A percentile compares a stretch with the other conserved stretches of the same genome.
phyloP scores from a whole-genome alignment of 2,797 vertebrate species.

The Lindbergichthys nudifrons region DNA sequence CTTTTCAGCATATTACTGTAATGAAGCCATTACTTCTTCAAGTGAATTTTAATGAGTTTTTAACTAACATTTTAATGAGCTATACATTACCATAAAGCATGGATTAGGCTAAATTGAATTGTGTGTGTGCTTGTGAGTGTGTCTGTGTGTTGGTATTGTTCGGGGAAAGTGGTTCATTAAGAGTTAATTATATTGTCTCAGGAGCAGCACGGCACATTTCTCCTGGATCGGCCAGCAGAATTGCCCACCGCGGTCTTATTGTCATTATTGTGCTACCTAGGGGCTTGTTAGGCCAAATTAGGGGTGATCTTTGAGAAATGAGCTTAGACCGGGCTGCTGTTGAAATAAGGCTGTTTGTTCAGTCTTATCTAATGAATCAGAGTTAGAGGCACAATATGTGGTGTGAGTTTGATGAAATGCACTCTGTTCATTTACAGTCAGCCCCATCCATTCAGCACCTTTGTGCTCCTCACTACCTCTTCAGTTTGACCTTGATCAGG shows the following conservation, averaged over 20 bases:
- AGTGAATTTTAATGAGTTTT: conserved; percentile 96
- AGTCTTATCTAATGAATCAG: conserved; percentile 53
- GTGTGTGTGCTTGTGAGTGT: conserved; percentile 64
- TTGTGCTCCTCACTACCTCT: conserved; percentile 31
- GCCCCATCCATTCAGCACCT: conserved; percentile 52
- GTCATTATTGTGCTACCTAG: conserved; percentile 76
- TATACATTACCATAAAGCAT: conserved; percentile 93
- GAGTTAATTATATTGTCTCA: conserved; percentile 91
- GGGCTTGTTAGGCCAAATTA: conserved; percentile 81
- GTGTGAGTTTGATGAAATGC: conserved; percentile 55
- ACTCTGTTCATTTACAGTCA: conserved; percentile 42
- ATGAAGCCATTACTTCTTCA: conserved; percentile 95
- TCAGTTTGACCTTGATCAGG: conserved; percentile 73
- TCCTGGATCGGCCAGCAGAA: conserved; percentile 76
- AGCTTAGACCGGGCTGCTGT: conserved; percentile 66
- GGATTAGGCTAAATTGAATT: conserved; percentile 92
- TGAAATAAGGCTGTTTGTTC: conserved; percentile 79
- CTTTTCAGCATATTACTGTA: conserved; percentile 91
- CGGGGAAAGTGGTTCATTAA: conserved; percentile 89
- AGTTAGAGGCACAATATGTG: conserved; percentile 39
- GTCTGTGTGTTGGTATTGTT: conserved; percentile 57
- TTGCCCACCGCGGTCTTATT: conserved; percentile 74
- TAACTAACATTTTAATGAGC: conserved; percentile 97
- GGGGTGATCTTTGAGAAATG: conserved; percentile 66
- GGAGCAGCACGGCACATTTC: conserved; percentile 80